Evolutionary conservation across 2,797 vertebrate genomes (phyloP).

Genomic region (Aulostomus chinensis): DNA sequence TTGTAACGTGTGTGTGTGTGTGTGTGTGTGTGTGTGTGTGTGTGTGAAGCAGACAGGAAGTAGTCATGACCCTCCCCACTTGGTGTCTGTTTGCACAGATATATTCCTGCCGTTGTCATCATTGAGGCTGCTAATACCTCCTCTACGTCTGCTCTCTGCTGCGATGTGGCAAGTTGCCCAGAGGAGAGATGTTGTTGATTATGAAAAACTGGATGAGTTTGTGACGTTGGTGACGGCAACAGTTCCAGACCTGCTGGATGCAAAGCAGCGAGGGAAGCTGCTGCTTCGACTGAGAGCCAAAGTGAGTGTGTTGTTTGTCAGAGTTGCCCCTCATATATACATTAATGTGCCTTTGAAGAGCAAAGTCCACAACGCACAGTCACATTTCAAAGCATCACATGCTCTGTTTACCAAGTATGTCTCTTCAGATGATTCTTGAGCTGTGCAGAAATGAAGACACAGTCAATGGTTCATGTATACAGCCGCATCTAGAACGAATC

Average conservation of each 20-base stretch:
- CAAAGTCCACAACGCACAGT: too few relatives aligned
- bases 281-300: conserved; percentile 80
- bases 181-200: conserved; percentile 67
- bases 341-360: too few relatives aligned
- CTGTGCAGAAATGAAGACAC: conserved; percentile 58
- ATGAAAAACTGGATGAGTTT: conserved; percentile 78
- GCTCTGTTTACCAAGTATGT: not conserved
- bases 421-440: conserved; percentile 61
- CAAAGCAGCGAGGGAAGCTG: conserved; percentile 79
- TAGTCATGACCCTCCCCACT: not conserved
- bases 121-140: conserved; percentile 63
- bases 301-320: conserved; percentile 74
- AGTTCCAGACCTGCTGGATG: conserved; percentile 77
- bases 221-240: conserved; percentile 71
- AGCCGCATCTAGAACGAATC: conserved; percentile 60
- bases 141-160: conserved; percentile 77
- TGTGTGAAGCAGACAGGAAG: not conserved
- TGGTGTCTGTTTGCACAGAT: conserved; percentile 48
- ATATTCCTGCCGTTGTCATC: conserved; percentile 66
- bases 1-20: too few relatives aligned
- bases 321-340: too few relatives aligned
- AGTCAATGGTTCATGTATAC: conserved; percentile 30
- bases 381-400: not conserved
- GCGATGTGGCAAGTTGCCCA: conserved; percentile 82
- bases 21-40: not conserved